phyloP scores from a whole-genome alignment of 2,888 invertebrate genomes.

The Acrobasis repandana region DNA sequence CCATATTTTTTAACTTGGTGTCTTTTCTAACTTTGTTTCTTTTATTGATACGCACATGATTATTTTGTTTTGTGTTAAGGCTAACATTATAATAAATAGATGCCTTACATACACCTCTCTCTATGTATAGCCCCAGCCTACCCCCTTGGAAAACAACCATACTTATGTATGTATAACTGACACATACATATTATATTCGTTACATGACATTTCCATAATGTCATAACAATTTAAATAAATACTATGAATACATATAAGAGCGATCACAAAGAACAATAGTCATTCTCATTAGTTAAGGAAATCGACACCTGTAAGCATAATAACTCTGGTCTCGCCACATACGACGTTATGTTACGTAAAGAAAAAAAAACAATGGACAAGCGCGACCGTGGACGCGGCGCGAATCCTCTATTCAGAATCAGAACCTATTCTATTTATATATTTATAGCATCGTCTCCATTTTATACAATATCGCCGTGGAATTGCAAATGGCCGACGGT shows the following conservation, averaged over 20 bases:
- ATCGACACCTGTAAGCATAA: constrained; percentile 67
- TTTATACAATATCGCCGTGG: constrained; percentile 65
- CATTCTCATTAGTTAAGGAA: constrained; percentile 48
- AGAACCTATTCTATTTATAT: constrained; percentile 55
- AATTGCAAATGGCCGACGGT: constrained; percentile 66
- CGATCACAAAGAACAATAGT: constrained; percentile 63
- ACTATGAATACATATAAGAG: constrained; percentile 26
- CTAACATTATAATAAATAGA: too few relatives aligned
- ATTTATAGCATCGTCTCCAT: constrained; percentile 64
- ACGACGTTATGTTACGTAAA: constrained; percentile 62
- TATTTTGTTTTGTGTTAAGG: too few relatives aligned
- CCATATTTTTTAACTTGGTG: too few relatives aligned
- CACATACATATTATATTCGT: neutral
- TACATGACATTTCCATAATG: constrained; percentile 8
- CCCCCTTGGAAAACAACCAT: too few relatives aligned
- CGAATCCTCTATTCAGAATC: constrained; percentile 50
- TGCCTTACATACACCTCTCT: too few relatives aligned
- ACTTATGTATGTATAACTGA: too few relatives aligned
- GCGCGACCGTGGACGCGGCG: constrained; percentile 71
- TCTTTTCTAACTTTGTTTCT: too few relatives aligned
- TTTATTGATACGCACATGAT: too few relatives aligned
- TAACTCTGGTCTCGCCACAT: constrained; percentile 55
- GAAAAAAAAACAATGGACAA: constrained; percentile 68
- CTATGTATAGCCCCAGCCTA: too few relatives aligned
- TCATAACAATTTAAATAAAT: constrained; percentile 1